A percentile compares a stretch with the other conserved stretches of the same genome.
These are phyloP conservation scores for Tribolium madens DNA, from an alignment of 1,140 invertebrate genomes.

Conservation along the genomic window DNA sequence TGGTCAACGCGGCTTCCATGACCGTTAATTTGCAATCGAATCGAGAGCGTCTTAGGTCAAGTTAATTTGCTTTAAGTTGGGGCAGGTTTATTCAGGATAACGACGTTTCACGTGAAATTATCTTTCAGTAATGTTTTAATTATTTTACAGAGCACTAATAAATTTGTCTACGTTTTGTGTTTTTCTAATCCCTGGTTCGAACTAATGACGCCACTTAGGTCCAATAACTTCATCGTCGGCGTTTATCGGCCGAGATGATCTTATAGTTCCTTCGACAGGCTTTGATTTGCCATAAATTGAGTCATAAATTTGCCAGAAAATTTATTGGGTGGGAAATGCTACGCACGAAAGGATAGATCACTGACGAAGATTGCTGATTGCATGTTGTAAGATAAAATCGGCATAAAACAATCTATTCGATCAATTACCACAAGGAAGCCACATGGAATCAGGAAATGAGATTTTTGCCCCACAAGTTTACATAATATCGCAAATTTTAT, in stretches of 20 bases:
- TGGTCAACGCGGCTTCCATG: constrained; percentile 14
- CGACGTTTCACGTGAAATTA: constrained; percentile 40
- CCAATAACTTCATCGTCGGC: constrained; percentile 32
- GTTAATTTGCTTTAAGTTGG: constrained; percentile 44
- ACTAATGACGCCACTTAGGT: constrained; percentile 22
- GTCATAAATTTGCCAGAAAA: constrained; percentile 47
- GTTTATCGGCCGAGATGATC: constrained; percentile 35
- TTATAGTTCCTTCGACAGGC: constrained; percentile 42
- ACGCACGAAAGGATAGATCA: constrained; percentile 44
- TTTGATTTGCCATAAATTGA: constrained; percentile 50
- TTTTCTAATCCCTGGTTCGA: not conserved
- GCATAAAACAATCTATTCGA: constrained; percentile 25
- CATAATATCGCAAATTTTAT: too few relatives aligned
- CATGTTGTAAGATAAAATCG: constrained; percentile 9
- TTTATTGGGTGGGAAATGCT: constrained; percentile 49
- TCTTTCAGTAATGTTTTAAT: too few relatives aligned
- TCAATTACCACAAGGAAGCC: constrained; percentile 7
- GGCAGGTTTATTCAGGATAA: constrained; percentile 44
- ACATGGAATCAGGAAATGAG: constrained; percentile 10
- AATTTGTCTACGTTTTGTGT: too few relatives aligned
- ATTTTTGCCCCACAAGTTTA: not conserved
- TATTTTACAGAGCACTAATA: too few relatives aligned
- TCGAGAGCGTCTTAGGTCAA: constrained; percentile 32
- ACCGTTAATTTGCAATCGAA: constrained; percentile 40
- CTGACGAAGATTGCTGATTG: constrained; percentile 39